Evolutionary conservation across 1,140 invertebrate species (phyloP), one percentile per base, ranked within the genome.

Genomic region (Dinothrombium tinctorium): DNA sequence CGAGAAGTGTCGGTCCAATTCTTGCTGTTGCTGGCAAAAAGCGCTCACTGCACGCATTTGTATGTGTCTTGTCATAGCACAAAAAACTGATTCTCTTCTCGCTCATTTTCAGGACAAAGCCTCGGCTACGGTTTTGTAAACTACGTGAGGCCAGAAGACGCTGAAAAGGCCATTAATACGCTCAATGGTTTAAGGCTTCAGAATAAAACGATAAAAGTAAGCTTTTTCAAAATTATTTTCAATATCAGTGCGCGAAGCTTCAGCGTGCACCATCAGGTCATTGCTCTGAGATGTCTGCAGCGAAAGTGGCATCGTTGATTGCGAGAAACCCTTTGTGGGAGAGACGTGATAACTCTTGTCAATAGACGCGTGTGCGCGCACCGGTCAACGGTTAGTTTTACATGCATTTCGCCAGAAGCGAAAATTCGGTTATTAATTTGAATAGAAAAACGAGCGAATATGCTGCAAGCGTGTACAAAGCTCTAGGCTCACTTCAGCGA

Each of bases 71-170:
- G 9, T 9, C 14, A 1, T 29, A n/a, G 9, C 9, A n/a, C 9
- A 42, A 37, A 44, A 33, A 33, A 50, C 53, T n/a, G n/a, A n/a
- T n/a, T n/a, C n/a, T n/a, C n/a, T n/a, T n/a, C n/a, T n/a, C n/a
- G n/a, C n/a, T n/a, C n/a, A 53, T 44, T 68, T 68, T 50, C 66
- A 89, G 90, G 89, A 54, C 90, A 98, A 67, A 94, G 86, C 65
- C 70, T 98, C 50, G 90, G 92, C 47, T 98, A 96, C 63, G 92
- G 90, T 49, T 98, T 96, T 62, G 90, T 96, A 47, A 96, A 98
- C 67, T 98, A 95, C 62, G 81, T 90, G 55, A 71, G 82, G 52
- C 71, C 80, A 38, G 84, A 92, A 64, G 89, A 96, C 66, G 90
- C 92, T 28, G 82, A 90, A 59, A 90, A 94, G 63, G 90, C 92